Conservation (phyloP, 1,140 invertebrate species). For the Condylostylus longicornis region DNA sequence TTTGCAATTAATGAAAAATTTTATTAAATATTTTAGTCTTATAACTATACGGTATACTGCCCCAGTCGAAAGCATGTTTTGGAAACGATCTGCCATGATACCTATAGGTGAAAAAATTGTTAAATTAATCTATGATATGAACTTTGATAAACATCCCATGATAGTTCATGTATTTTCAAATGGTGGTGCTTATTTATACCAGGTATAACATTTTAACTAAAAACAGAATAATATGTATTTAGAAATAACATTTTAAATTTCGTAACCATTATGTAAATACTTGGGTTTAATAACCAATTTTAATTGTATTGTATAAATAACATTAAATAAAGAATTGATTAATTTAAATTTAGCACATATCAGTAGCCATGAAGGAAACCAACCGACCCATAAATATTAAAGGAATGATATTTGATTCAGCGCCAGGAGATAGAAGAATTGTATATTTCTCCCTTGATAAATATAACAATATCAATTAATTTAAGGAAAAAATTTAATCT, state of each 20-base stretch:
- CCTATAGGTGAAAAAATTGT: slow-evolving; percentile 48
- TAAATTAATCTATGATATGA: slow-evolving; percentile 48
- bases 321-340: too few relatives aligned
- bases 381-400: slow-evolving; percentile 41
- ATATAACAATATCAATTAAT: too few relatives aligned
- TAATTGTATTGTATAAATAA: too few relatives aligned
- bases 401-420: slow-evolving; percentile 62
- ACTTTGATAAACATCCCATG: slow-evolving; percentile 51
- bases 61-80: slow-evolving; percentile 49
- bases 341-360: too few relatives aligned
- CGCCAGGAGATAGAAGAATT: slow-evolving; percentile 47
- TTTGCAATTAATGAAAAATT: slow-evolving; percentile 1
- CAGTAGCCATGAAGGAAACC: slow-evolving; percentile 37
- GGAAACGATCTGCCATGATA: slow-evolving; percentile 42
- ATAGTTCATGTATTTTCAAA: slow-evolving; percentile 71
- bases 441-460: too few relatives aligned
- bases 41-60: slow-evolving; percentile 59
- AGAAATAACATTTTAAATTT: too few relatives aligned
- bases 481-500: too few relatives aligned
- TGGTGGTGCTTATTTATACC: slow-evolving; percentile 54
- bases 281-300: too few relatives aligned
- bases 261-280: too few relatives aligned
- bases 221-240: too few relatives aligned
- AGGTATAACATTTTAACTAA: too few relatives aligned
- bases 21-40: slow-evolving; percentile 37